A percentile compares a stretch with the other conserved stretches of the same genome.
Evolutionary conservation across 1,140 invertebrate genomes (phyloP).

Genomic region (Phocides pigmalion): DNA sequence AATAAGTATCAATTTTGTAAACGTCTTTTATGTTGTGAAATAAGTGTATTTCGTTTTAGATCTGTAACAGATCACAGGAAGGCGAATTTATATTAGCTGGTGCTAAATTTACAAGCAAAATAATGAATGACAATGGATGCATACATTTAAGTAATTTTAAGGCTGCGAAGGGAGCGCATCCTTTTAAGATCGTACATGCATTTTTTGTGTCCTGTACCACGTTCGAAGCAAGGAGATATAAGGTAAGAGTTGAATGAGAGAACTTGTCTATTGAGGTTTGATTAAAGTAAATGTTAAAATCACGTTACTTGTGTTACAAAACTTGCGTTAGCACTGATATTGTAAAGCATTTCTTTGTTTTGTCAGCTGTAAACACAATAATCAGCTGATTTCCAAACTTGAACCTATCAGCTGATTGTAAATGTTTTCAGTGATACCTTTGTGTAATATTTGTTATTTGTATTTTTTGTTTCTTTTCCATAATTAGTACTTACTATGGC

Average conservation of each 20-base stretch:
- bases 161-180: conserved; percentile 88
- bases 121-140: conserved; percentile 89
- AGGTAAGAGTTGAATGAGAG: conserved; percentile 83
- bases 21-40: conserved; percentile 21
- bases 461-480: too few species aligned
- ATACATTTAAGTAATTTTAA: conserved; percentile 92
- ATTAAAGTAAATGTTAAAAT: neutral
- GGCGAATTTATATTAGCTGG: conserved; percentile 46
- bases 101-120: conserved; percentile 56
- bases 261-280: neutral
- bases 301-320: neutral
- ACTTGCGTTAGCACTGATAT: neutral
- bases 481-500: too few species aligned
- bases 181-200: conserved; percentile 90
- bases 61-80: conserved; percentile 33
- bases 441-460: neutral
- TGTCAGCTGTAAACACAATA: conserved; percentile 41
- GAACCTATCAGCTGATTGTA: conserved; percentile 50
- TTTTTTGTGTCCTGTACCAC: conserved; percentile 90
- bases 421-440: conserved; percentile 24
- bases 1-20: conserved; percentile 21
- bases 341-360: conserved; percentile 23
- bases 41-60: conserved; percentile 35
- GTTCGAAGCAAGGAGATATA: conserved; percentile 87
- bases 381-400: conserved; percentile 77